Evolutionary conservation across 2,113 vertebrate species (phyloP), one percentile per base, ranked within the genome.

Genomic region (Scomber japonicus): DNA sequence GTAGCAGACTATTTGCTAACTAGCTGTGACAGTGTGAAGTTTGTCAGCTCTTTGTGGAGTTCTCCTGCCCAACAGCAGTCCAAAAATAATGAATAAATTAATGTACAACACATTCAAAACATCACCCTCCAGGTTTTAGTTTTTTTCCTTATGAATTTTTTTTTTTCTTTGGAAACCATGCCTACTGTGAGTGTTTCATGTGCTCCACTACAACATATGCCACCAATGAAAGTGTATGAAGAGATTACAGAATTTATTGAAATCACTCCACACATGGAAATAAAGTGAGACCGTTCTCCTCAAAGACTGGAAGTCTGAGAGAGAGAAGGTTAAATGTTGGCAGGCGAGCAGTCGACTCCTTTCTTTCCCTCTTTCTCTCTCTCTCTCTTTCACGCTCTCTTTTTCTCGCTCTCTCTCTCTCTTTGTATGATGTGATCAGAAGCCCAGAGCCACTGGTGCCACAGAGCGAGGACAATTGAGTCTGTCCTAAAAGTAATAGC

Each of bases 401-500:
- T 53, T 63, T 71, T 61, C 24, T 35, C 53, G 66, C 60, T 35
- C 35, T 55, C 65, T 35, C 59, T 55, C 59, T 55, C 44, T 75
- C 66, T 27, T 5, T 45, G 45, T 56, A 13, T 85, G 79, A 80
- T 85, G 77, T 87, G 85, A 88, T 89, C 83, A 85, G 83, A 76
- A 53, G 78, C 82, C 82, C 79, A 71, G 65, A 83, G 79, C 75
- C 74, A 71, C 59, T 30, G 78, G 73, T 81, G 85, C 81, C 75
- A 69, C 75, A 76, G 86, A 86, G 78, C 54, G 50, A 90, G 80
- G 86, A 86, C 88, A 87, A 89, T 90, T 60, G 21, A 90, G 78
- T 80, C 72, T 48, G 78, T 88, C 88, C 85, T 81, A 89, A 88
- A 90, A 89, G 86, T 92, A 91, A 91, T 87, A 84, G 81, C 76